These are phyloP conservation scores for Solenopsis invicta DNA, from an alignment of 1,140 invertebrate species.

Conservation along the genomic window DNA sequence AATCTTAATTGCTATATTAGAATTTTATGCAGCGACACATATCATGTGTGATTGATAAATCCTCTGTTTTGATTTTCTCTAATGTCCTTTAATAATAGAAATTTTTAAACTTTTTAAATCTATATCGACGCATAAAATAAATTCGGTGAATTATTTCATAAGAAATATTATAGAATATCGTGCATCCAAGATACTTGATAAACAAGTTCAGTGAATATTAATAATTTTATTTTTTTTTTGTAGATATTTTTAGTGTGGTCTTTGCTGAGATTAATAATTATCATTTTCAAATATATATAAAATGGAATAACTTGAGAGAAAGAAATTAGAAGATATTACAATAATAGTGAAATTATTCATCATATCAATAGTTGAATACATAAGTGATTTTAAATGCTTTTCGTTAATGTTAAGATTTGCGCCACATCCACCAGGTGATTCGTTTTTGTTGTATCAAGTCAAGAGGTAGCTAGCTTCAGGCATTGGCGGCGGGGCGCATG, in stretches of 20 bases:
- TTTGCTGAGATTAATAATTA: background rate
- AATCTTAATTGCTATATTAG: background rate
- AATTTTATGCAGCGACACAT: background rate
- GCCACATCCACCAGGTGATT: background rate
- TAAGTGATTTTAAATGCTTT: background rate
- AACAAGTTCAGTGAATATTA: background rate
- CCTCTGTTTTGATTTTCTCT: background rate
- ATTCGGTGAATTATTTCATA: background rate
- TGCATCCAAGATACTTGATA: background rate
- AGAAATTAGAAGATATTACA: background rate
- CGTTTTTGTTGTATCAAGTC: slow-evolving; percentile 24
- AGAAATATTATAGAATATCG: background rate
- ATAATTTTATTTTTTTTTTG: background rate
- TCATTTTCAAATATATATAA: background rate
- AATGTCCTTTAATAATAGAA: background rate
- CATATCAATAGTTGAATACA: background rate
- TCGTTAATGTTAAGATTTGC: background rate
- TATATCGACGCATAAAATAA: background rate
- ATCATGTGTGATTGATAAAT: background rate
- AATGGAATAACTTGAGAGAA: too few relatives aligned
- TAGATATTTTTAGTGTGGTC: too few relatives aligned
- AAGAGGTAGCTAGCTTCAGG: background rate
- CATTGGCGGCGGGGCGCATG: slow-evolving; percentile 18
- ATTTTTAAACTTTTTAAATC: background rate
- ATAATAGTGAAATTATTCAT: background rate